A percentile compares a stretch with the other conserved stretches of the same genome.
These are phyloP conservation scores for Brassicogethes aeneus DNA, from an alignment of 2,888 invertebrate species.

Conservation along the genomic window DNA sequence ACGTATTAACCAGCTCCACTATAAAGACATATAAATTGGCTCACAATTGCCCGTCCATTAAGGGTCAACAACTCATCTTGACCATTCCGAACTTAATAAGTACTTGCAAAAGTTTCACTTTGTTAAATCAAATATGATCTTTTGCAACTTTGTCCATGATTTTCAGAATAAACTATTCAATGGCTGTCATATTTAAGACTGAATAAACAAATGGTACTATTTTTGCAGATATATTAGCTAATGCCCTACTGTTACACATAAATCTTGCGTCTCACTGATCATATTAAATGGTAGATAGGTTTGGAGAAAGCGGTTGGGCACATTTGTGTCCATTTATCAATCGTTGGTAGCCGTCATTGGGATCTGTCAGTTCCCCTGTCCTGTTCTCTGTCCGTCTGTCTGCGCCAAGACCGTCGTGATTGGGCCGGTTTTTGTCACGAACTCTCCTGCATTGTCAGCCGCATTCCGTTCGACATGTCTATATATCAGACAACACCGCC, in stretches of 20 bases:
- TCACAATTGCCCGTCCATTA: slow-evolving; percentile 8
- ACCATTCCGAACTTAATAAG: not conserved
- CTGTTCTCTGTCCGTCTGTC: slow-evolving; percentile 13
- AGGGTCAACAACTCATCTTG: not conserved
- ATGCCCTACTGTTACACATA: too few relatives aligned
- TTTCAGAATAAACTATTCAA: too few relatives aligned
- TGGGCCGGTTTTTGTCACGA: slow-evolving; percentile 35
- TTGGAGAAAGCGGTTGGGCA: too few relatives aligned
- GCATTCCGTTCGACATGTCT: slow-evolving; percentile 30
- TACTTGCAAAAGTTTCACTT: too few relatives aligned
- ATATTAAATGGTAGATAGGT: too few relatives aligned
- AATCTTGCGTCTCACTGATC: too few relatives aligned
- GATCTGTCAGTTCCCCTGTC: slow-evolving; percentile 23
- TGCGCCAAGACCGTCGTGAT: slow-evolving; percentile 20
- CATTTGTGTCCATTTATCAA: slow-evolving; percentile 31
- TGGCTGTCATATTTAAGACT: too few relatives aligned
- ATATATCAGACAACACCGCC: slow-evolving; percentile 20
- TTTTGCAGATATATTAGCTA: too few relatives aligned
- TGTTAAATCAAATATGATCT: too few relatives aligned
- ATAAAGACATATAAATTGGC: slow-evolving; percentile 35
- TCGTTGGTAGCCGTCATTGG: slow-evolving; percentile 33
- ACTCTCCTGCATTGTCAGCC: slow-evolving; percentile 27
- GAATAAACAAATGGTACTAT: too few relatives aligned
- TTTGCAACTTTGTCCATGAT: too few relatives aligned
- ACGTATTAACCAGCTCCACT: too few relatives aligned